Conservation (phyloP, 2,797 vertebrate genomes). For the Anguilla megastoma region DNA sequence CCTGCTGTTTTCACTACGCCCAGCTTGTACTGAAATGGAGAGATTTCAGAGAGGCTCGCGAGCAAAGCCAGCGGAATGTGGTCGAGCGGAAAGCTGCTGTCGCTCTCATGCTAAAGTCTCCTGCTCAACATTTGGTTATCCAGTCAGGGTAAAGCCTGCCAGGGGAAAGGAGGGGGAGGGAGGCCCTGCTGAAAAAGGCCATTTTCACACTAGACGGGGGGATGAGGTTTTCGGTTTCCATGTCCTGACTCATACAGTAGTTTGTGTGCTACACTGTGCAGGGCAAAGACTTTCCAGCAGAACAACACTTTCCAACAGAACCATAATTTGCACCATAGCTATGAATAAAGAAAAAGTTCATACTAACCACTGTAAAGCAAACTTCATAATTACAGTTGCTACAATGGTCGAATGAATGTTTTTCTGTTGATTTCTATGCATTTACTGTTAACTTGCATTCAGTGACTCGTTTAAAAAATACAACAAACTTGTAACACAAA, state of each 20-base stretch:
- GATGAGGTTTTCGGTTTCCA: background rate
- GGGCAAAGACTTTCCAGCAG: background rate
- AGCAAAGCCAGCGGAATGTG: background rate
- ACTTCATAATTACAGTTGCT: constrained; percentile 10
- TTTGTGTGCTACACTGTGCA: background rate
- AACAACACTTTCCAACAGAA: background rate
- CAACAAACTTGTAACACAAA: background rate
- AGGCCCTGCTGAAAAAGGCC: background rate
- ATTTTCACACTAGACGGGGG: constrained; percentile 3
- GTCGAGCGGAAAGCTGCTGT: constrained; percentile 6
- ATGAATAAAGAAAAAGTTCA: too few species aligned
- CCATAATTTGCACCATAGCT: background rate
- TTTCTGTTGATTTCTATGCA: background rate
- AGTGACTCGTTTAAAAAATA: background rate
- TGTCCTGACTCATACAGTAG: background rate
- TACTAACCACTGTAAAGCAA: background rate
- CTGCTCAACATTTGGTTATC: constrained; percentile 22
- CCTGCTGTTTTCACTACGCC: background rate
- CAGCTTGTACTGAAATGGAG: background rate
- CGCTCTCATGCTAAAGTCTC: background rate
- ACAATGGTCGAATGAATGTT: background rate
- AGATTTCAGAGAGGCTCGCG: constrained; percentile 6
- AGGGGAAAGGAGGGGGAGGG: background rate
- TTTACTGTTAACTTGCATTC: background rate
- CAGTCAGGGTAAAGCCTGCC: constrained; percentile 25